Evolutionary conservation across 2,113 vertebrate genomes (phyloP).

Genomic region (Elgaria multicarinata): DNA sequence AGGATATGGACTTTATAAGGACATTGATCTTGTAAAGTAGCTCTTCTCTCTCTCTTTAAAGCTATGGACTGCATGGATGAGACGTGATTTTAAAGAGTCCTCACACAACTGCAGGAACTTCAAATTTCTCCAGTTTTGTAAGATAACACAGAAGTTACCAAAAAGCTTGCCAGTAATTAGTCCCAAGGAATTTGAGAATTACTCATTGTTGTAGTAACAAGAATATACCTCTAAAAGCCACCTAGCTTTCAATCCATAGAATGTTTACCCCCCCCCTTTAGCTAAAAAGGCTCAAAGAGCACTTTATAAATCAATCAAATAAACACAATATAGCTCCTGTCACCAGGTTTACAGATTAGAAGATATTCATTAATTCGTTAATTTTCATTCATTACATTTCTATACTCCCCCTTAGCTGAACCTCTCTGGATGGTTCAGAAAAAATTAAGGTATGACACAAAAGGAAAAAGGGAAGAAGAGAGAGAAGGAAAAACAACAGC

Average conservation of each 20-base stretch:
- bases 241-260: not conserved
- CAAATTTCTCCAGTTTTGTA: slow-evolving; percentile 47
- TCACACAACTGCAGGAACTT: slow-evolving; percentile 67
- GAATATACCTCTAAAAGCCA: not conserved
- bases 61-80: not conserved
- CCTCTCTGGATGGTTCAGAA: no score
- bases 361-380: no score
- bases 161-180: slow-evolving; percentile 31
- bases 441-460: no score
- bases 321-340: no score
- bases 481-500: no score
- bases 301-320: not conserved
- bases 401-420: no score
- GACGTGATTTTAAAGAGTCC: not conserved
- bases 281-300: not conserved
- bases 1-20: not conserved
- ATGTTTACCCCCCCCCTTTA: no score
- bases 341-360: no score
- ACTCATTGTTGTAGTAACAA: not conserved
- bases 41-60: no score
- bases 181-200: slow-evolving; percentile 36
- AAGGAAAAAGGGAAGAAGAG: no score
- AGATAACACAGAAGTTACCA: slow-evolving; percentile 48
- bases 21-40: no score
- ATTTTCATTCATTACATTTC: no score